Evolutionary conservation across 2,888 invertebrate genomes (phyloP).

Genomic region (Trichogramma dendrolimi): DNA sequence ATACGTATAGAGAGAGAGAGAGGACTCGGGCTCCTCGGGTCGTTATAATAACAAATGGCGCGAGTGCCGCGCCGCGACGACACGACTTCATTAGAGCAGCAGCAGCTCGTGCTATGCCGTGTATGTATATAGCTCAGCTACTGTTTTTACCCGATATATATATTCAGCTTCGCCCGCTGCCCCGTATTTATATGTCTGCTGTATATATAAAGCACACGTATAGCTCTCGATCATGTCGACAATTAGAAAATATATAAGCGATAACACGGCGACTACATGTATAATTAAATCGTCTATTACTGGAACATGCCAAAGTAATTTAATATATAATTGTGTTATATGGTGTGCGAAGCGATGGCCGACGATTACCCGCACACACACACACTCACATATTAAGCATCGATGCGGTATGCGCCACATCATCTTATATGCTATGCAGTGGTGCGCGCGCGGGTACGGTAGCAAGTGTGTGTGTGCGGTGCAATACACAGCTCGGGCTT

Average conservation of each 20-base stretch:
- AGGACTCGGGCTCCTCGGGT: too few species aligned
- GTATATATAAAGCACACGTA: too few species aligned
- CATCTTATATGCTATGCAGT: conserved; percentile 7
- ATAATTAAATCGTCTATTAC: conserved; percentile 26
- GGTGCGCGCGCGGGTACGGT: conserved; percentile 16
- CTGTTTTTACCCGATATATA: too few species aligned
- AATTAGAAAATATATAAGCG: conserved; percentile 19
- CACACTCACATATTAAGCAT: too few species aligned
- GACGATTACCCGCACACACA: conserved; percentile 16
- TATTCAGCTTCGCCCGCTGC: too few species aligned
- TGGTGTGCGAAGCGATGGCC: background rate
- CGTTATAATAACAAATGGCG: too few species aligned
- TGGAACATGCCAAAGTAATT: conserved; percentile 20
- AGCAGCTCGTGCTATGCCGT: too few species aligned
- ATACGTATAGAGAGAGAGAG: too few species aligned
- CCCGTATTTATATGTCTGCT: too few species aligned
- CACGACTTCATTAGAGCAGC: too few species aligned
- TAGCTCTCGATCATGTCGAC: conserved; percentile 8
- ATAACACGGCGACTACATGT: conserved; percentile 23
- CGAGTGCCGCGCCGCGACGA: too few species aligned
- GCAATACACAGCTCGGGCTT: conserved; percentile 4
- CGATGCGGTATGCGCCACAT: conserved; percentile 9
- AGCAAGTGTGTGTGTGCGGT: conserved; percentile 9
- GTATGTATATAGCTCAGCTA: too few species aligned
- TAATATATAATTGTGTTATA: conserved; percentile 19